These are phyloP conservation scores for Rhinoderma darwinii DNA, from an alignment of 2,113 vertebrate genomes.

Conservation along the genomic window DNA sequence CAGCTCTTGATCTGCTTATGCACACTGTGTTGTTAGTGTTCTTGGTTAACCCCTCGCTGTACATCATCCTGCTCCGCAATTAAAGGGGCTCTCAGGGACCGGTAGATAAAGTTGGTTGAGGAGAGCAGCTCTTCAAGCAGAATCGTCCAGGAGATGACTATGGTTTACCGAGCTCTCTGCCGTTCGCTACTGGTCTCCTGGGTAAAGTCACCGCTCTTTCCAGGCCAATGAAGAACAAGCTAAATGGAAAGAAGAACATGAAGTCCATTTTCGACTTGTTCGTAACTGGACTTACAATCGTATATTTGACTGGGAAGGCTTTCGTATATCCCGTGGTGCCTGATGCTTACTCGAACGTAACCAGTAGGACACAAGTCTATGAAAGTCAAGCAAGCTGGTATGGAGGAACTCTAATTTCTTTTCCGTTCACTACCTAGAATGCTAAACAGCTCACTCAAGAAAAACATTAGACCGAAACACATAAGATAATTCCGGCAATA, in stretches of 20 bases:
- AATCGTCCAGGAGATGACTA: slow-evolving; percentile 65
- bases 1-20: neutral
- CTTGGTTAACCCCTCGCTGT: neutral
- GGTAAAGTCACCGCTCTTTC: slow-evolving; percentile 77
- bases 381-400: neutral
- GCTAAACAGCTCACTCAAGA: slow-evolving; percentile 67
- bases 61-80: too few relatives aligned
- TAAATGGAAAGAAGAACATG: slow-evolving; percentile 55
- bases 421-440: slow-evolving; percentile 77
- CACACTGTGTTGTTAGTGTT: neutral
- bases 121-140: slow-evolving; percentile 53
- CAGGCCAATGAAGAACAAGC: slow-evolving; percentile 71
- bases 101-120: neutral
- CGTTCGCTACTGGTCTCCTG: slow-evolving; percentile 77
- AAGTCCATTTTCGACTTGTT: slow-evolving; percentile 75
- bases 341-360: slow-evolving; percentile 76
- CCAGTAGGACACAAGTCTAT: slow-evolving; percentile 44
- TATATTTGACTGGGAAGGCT: slow-evolving; percentile 78
- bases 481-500: neutral
- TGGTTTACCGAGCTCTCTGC: slow-evolving; percentile 72
- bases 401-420: slow-evolving; percentile 75
- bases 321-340: slow-evolving; percentile 76
- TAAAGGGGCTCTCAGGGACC: too few relatives aligned
- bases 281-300: slow-evolving; percentile 72
- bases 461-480: neutral